Conservation (phyloP, 2,888 invertebrate genomes). For the Octonoba sinensis region DNA sequence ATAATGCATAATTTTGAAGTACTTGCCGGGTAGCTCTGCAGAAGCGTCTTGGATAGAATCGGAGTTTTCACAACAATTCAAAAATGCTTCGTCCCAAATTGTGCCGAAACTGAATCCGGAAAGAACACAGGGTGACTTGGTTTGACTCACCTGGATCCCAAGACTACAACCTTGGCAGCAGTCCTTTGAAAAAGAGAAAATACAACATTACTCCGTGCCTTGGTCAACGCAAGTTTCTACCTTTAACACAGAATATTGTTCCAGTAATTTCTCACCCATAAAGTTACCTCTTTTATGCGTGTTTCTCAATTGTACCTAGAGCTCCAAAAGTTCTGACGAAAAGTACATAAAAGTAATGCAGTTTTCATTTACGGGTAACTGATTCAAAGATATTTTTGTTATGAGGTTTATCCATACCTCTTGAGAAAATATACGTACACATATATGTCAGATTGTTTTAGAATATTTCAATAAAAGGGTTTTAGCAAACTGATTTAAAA, state of each 20-base stretch:
- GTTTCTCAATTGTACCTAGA: no score
- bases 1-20: neutral
- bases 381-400: no score
- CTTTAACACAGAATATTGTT: neutral
- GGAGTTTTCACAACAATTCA: conserved; percentile 31
- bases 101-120: conserved; percentile 30
- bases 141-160: conserved; percentile 24
- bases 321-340: no score
- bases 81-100: conserved; percentile 48
- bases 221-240: neutral
- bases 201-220: neutral
- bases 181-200: conserved; percentile 40
- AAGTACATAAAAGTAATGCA: no score
- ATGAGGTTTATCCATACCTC: no score
- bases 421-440: no score
- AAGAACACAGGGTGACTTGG: conserved; percentile 26
- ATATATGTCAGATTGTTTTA: no score
- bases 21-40: neutral
- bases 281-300: no score
- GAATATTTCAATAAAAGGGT: no score
- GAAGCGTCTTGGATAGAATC: conserved; percentile 7
- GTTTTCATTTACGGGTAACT: no score
- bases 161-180: conserved; percentile 57
- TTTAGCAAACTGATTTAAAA: no score
- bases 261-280: no score